Percentiles rank a stretch among this genome's conserved stretches.
Conservation (phyloP, 2,113 vertebrate species). For the Xyrauchen texanus region DNA sequence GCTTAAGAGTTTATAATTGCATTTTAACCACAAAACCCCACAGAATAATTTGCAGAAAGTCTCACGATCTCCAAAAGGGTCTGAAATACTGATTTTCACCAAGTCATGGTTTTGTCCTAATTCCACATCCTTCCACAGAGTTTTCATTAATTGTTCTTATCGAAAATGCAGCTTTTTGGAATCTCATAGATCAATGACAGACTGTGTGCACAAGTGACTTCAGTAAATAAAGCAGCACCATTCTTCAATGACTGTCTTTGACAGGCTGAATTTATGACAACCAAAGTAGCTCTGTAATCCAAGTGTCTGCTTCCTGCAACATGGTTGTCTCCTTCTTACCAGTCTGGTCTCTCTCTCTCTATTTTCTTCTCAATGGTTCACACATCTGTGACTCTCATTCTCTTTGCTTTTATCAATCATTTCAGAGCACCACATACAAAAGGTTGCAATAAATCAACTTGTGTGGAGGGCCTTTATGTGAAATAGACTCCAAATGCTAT, state of each 20-base stretch:
- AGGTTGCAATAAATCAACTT: conserved; percentile 43
- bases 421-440: conserved; percentile 37
- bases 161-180: not conserved
- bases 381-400: conserved; percentile 48
- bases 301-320: conserved; percentile 15
- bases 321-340: conserved; percentile 4
- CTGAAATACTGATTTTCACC: too few relatives aligned
- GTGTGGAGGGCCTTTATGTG: conserved; percentile 35
- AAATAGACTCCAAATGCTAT: conserved; percentile 33
- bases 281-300: conserved; percentile 16
- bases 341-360: not conserved
- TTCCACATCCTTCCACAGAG: too few relatives aligned
- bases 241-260: conserved; percentile 12
- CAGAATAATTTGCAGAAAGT: too few relatives aligned
- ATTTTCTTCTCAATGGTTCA: conserved; percentile 14
- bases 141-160: conserved; percentile 7
- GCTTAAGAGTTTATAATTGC: too few relatives aligned
- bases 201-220: not conserved
- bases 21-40: too few relatives aligned
- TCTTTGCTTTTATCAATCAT: conserved; percentile 42
- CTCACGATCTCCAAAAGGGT: too few relatives aligned
- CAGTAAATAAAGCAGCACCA: conserved; percentile 26
- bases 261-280: conserved; percentile 26
- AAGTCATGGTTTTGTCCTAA: too few relatives aligned
- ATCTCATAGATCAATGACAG: conserved; percentile 1